Evolutionary conservation across 2,113 vertebrate genomes (phyloP).

Genomic region (Oncorhynchus kisutch): DNA sequence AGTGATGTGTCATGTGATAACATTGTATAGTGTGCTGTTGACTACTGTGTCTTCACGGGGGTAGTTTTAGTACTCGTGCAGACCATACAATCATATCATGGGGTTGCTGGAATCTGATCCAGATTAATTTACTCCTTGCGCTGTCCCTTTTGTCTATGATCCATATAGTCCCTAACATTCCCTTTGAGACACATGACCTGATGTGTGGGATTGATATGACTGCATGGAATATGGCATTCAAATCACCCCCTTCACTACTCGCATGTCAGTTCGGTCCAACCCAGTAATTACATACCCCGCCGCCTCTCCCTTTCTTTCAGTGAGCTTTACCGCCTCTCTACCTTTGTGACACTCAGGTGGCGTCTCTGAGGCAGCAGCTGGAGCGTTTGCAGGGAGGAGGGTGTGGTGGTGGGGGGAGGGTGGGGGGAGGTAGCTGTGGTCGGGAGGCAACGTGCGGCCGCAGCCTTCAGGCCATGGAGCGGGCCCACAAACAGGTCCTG

Average conservation of each 20-base stretch:
- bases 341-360: conserved; percentile 65
- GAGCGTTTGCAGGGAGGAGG: conserved; percentile 59
- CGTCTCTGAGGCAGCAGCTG: conserved; percentile 86
- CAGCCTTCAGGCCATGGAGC: conserved; percentile 90
- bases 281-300: conserved; percentile 1
- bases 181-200: not conserved
- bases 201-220: not conserved
- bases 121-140: not conserved
- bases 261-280: not conserved
- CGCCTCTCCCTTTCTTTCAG: conserved; percentile 8
- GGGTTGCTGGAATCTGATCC: not conserved
- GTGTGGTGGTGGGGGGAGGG: conserved; percentile 21
- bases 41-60: not conserved
- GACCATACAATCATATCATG: not conserved
- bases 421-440: conserved; percentile 49
- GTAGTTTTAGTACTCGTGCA: not conserved
- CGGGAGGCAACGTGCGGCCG: conserved; percentile 75
- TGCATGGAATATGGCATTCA: not conserved
- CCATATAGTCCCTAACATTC: not conserved
- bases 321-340: conserved; percentile 63
- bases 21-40: not conserved
- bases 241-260: not conserved
- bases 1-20: conserved; percentile 15
- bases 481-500: conserved; percentile 86
- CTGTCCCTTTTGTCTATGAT: not conserved